phyloP scores from a whole-genome alignment of 2,888 invertebrate species.

The Troides aeacus region DNA sequence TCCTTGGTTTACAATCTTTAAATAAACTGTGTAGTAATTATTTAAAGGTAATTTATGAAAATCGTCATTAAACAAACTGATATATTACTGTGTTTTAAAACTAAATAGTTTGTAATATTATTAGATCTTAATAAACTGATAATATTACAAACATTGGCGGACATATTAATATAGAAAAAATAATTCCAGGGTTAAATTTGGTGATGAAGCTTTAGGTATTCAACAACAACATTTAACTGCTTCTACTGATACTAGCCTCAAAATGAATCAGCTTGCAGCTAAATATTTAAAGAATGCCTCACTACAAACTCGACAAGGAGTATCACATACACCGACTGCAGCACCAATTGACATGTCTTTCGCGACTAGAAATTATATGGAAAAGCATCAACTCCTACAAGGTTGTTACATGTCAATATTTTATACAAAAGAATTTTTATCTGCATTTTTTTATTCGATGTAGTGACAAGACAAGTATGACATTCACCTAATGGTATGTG shows the following conservation, averaged over 20 bases:
- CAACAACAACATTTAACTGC: slow-evolving; percentile 50
- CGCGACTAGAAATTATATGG: slow-evolving; percentile 86
- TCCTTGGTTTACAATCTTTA: too few species aligned
- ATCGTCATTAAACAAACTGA: too few species aligned
- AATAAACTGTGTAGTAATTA: too few species aligned
- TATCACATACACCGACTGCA: slow-evolving; percentile 37
- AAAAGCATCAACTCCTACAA: slow-evolving; percentile 82
- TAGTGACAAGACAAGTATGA: too few species aligned
- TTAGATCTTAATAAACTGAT: background rate
- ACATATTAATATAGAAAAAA: background rate
- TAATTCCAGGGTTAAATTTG: slow-evolving; percentile 67
- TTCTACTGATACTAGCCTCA: slow-evolving; percentile 68
- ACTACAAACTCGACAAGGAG: slow-evolving; percentile 31
- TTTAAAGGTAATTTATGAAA: too few species aligned
- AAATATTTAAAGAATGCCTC: slow-evolving; percentile 60
- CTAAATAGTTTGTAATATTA: too few species aligned
- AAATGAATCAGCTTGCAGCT: slow-evolving; percentile 74
- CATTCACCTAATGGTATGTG: too few species aligned
- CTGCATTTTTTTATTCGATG: too few species aligned
- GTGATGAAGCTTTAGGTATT: slow-evolving; percentile 59
- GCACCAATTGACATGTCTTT: slow-evolving; percentile 82
- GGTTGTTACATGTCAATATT: slow-evolving; percentile 45
- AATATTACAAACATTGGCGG: background rate
- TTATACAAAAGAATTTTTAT: too few species aligned
- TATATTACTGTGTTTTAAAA: too few species aligned